Evolutionary conservation across 2,888 invertebrate species (phyloP), one percentile per base, ranked within the genome.

Genomic region (Pachydiplax longipennis): DNA sequence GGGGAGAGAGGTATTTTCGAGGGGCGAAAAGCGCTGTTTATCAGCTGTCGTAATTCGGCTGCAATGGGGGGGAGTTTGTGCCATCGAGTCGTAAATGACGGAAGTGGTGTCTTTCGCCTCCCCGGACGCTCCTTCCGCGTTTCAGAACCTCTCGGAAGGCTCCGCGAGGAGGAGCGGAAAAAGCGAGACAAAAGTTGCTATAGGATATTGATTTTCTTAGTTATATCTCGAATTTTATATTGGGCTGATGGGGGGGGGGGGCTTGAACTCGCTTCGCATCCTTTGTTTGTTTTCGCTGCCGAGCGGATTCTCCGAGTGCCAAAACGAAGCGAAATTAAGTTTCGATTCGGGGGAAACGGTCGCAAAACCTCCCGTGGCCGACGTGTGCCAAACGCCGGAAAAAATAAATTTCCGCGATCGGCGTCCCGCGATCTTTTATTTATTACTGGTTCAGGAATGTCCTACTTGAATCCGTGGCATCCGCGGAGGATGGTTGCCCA

Each of bases 21-120:
- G 37, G 61, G 37, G 37, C 65, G 61, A 87, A 87, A 61, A 37
- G 31, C 87, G 31, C 87, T 61, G 87, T 87, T 61, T 61, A 83
- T 83, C 83, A 87, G 37, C 61, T 37, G 61, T 61, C 87, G 61
- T 87, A 58, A 83, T 53, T 83, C 53, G 61, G 22, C 58, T 44
- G 83, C 83, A 83, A 87, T 65, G 22, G 35, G 87, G n/a, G 37
- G 53, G 40, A 87, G 58, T 87, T 87, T n/a, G 40, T 87, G 61
- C 61, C 48, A 58, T 37, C 61, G n/a, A 15, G 73, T 73, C 31
- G 31, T 25, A 73, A 73, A 73, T 73, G 73, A 73, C 73, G 73
- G 31, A 73, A 73, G 31, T 31, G 22, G 31, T 5, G 31, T 31
- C 73, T 73, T 31, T 73, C 31, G 25, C 25, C 25, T 10, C n/a